Conservation (phyloP, 2,888 invertebrate genomes). For the Gymnocheta viridis region DNA sequence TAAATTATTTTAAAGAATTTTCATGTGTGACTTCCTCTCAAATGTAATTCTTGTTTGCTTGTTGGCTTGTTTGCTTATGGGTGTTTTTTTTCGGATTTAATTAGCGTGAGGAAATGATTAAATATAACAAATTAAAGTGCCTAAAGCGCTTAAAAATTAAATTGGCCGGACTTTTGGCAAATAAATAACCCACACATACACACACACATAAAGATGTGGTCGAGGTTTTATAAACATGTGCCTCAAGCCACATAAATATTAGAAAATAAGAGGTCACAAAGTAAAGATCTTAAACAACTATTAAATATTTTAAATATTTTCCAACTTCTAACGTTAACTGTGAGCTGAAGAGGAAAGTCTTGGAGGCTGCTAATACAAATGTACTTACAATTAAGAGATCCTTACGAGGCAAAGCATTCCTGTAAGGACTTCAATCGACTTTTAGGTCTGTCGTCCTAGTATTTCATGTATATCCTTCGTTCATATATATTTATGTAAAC, state of each 20-base stretch:
- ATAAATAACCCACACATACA: constrained; percentile 34
- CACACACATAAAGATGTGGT: constrained; percentile 23
- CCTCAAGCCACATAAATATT: background rate
- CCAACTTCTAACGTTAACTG: background rate
- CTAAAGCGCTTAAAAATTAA: constrained; percentile 61
- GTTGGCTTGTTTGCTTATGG: constrained; percentile 5
- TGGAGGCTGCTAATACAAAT: background rate
- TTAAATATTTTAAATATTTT: background rate
- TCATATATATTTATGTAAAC: constrained; percentile 1
- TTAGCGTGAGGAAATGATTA: constrained; percentile 35
- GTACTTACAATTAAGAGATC: background rate
- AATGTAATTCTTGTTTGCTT: background rate
- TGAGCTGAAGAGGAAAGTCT: background rate
- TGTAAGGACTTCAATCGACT: background rate
- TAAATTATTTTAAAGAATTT: background rate
- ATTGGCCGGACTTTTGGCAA: constrained; percentile 63
- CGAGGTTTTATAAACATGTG: constrained; percentile 12
- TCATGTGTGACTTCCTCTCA: background rate
- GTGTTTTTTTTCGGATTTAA: constrained; percentile 16
- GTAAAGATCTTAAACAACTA: background rate
- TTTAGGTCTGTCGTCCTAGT: background rate
- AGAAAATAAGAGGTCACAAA: background rate
- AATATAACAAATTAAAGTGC: constrained; percentile 51
- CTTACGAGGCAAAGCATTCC: background rate
- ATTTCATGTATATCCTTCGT: background rate